Percentiles rank a stretch among this genome's conserved stretches.
Evolutionary conservation across 2,888 invertebrate genomes (phyloP).

Genomic region (Ochropacha duplaris): DNA sequence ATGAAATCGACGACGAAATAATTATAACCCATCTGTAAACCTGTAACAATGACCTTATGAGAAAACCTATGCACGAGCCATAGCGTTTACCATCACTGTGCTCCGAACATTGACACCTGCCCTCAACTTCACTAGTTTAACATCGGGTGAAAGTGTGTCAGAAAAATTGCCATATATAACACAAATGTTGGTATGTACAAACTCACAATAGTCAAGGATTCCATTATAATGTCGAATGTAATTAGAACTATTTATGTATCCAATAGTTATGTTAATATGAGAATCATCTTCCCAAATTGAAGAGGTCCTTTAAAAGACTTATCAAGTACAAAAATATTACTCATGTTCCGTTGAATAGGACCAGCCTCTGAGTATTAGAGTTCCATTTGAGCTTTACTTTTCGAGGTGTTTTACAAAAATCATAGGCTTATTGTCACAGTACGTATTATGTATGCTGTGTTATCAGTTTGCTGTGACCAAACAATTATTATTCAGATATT

Average conservation of each 20-base stretch:
- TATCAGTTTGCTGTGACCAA: background rate
- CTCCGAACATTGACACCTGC: conserved; percentile 13
- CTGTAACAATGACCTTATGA: conserved; percentile 8
- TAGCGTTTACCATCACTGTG: conserved; percentile 3
- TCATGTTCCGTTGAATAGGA: background rate
- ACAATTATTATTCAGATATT: background rate
- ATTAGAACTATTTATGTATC: conserved; percentile 60
- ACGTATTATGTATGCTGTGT: background rate
- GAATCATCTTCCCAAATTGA: conserved; percentile 31
- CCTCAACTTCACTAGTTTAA: background rate
- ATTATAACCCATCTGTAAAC: conserved; percentile 91
- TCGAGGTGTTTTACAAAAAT: background rate
- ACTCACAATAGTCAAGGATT: conserved; percentile 24
- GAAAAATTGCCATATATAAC: conserved; percentile 28
- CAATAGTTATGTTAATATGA: conserved; percentile 49
- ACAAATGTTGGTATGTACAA: conserved; percentile 31
- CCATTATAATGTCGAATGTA: conserved; percentile 52
- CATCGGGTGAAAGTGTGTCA: background rate
- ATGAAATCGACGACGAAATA: conserved; percentile 94
- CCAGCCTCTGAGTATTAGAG: background rate
- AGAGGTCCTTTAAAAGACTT: conserved; percentile 41
- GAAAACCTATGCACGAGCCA: conserved; percentile 7
- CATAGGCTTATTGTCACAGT: background rate
- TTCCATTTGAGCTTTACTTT: background rate
- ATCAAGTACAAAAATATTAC: conserved; percentile 56